phyloP scores from a whole-genome alignment of 2,113 vertebrate genomes.

The Lanius ludovicianus region DNA sequence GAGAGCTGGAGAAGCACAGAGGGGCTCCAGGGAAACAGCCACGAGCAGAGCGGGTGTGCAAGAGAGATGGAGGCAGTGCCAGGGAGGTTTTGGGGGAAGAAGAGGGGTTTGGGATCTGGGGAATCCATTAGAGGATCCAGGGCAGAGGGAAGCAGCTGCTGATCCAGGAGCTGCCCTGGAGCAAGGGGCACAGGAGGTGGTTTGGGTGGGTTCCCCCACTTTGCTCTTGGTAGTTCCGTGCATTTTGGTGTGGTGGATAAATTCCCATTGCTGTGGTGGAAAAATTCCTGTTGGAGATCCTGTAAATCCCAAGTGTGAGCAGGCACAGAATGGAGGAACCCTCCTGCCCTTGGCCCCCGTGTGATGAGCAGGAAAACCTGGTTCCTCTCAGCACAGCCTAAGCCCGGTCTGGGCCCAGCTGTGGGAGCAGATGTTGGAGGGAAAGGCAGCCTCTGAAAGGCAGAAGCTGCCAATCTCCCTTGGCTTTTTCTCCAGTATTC shows the following conservation, averaged over 20 bases:
- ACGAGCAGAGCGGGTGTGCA: fast-evolving
- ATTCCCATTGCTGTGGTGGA: neutral
- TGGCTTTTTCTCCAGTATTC: neutral
- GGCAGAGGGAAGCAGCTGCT: neutral
- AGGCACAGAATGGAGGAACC: neutral
- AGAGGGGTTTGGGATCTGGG: neutral
- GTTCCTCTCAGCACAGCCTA: neutral
- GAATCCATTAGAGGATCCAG: neutral
- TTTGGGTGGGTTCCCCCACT: neutral
- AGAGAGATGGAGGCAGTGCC: neutral
- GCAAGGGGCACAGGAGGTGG: neutral
- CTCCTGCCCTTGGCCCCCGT: neutral
- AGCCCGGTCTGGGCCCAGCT: neutral
- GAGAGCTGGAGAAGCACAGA: neutral
- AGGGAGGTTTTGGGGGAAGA: fast-evolving
- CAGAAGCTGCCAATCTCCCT: neutral
- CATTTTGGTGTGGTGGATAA: neutral
- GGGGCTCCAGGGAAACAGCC: neutral
- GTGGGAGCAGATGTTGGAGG: slow-evolving; percentile 9
- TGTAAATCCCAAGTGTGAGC: neutral
- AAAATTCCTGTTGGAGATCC: neutral
- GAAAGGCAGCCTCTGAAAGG: neutral
- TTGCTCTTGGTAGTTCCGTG: neutral
- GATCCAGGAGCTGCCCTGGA: neutral
- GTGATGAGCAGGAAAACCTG: neutral